Conservation (phyloP, 2,888 invertebrate species). For the Ichneumoninae sp. region DNA sequence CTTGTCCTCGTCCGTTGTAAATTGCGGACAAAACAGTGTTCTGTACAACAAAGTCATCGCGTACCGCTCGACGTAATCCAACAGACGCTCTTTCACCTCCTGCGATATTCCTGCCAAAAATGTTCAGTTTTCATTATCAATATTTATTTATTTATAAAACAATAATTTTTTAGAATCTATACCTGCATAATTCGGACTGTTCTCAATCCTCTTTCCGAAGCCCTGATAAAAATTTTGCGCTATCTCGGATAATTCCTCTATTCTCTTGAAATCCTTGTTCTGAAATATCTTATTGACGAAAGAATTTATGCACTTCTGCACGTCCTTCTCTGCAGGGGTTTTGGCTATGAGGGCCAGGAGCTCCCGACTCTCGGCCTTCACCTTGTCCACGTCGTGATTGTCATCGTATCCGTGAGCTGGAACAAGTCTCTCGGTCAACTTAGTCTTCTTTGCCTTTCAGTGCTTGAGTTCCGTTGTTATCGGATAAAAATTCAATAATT, state of each 20-base stretch:
- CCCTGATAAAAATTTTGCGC: slow-evolving; percentile 96
- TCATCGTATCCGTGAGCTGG: slow-evolving; percentile 83
- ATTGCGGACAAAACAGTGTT: slow-evolving; percentile 93
- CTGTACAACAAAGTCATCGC: slow-evolving; percentile 96
- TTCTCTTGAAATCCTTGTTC: slow-evolving; percentile 86
- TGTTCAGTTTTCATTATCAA: background rate
- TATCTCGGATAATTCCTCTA: slow-evolving; percentile 95
- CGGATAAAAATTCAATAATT: background rate
- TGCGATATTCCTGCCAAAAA: slow-evolving; percentile 86
- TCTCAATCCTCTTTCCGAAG: slow-evolving; percentile 90
- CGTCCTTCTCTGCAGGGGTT: slow-evolving; percentile 86
- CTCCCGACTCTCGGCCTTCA: slow-evolving; percentile 83
- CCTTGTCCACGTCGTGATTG: slow-evolving; percentile 85
- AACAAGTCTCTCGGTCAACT: slow-evolving; percentile 40
- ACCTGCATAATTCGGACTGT: slow-evolving; percentile 87
- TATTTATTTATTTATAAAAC: background rate
- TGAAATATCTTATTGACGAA: slow-evolving; percentile 88
- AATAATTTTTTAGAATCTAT: slow-evolving; percentile 5
- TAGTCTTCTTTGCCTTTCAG: background rate
- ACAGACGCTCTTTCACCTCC: slow-evolving; percentile 92
- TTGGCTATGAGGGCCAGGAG: slow-evolving; percentile 77
- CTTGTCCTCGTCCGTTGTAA: slow-evolving; percentile 96
- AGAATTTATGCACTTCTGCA: slow-evolving; percentile 89
- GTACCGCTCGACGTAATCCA: slow-evolving; percentile 97
- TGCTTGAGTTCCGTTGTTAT: background rate